phyloP scores from a whole-genome alignment of 2,113 vertebrate species.

The Austrofundulus limnaeus region DNA sequence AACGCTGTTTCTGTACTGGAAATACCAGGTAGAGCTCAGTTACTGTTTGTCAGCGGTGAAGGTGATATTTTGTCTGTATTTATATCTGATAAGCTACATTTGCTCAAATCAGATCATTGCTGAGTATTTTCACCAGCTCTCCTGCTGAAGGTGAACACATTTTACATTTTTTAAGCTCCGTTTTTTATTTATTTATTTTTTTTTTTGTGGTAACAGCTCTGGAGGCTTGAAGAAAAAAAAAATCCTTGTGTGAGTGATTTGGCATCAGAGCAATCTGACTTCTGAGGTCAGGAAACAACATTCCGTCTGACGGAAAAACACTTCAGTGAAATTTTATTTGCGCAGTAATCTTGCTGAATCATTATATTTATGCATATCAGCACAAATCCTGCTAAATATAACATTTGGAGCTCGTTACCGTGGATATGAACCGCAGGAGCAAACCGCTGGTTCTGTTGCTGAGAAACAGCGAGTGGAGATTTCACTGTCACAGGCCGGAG shows the following conservation, averaged over 20 bases:
- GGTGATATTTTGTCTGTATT: too few species aligned
- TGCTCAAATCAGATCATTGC: neutral
- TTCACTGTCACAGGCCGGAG: conserved; percentile 47
- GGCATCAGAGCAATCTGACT: neutral
- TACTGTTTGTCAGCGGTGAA: too few species aligned
- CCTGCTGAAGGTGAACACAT: neutral
- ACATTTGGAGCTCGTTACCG: conserved; percentile 34
- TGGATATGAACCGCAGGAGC: conserved; percentile 50
- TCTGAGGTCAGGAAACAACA: neutral
- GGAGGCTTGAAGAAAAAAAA: neutral
- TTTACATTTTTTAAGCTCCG: neutral
- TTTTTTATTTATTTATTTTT: too few species aligned
- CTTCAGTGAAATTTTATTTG: neutral
- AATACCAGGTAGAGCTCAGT: too few species aligned
- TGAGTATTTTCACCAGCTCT: too few species aligned
- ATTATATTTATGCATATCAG: conserved; percentile 35
- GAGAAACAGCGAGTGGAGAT: conserved; percentile 58
- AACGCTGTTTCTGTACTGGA: too few species aligned
- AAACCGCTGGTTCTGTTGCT: conserved; percentile 56
- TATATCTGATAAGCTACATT: neutral
- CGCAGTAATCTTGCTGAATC: conserved; percentile 13
- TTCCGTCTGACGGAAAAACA: neutral
- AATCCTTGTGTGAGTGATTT: neutral
- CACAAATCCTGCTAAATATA: conserved; percentile 44
- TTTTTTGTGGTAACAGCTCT: neutral